Conservation (phyloP, 2,888 invertebrate species). For the Tyria jacobaeae region DNA sequence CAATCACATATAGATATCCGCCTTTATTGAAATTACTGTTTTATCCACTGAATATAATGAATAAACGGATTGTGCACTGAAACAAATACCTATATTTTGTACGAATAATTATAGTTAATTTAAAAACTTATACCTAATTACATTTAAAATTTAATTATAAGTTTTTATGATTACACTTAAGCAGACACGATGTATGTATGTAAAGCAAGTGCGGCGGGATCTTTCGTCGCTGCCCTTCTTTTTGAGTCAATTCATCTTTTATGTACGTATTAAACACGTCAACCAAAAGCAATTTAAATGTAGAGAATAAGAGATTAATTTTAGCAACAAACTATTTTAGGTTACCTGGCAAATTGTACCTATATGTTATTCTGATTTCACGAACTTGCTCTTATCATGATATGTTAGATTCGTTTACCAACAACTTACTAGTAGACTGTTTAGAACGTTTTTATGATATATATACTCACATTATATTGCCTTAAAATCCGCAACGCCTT, state of each 20-base stretch:
- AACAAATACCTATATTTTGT: constrained; percentile 71
- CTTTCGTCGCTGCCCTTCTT: constrained; percentile 50
- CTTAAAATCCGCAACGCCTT: constrained; percentile 40
- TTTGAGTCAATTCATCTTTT: constrained; percentile 78
- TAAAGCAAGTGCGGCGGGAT: constrained; percentile 49
- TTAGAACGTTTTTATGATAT: constrained; percentile 36
- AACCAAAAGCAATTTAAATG: constrained; percentile 76
- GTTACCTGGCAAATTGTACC: constrained; percentile 26
- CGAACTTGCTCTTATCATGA: constrained; percentile 36
- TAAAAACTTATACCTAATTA: constrained; percentile 67
- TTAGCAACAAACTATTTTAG: constrained; percentile 57
- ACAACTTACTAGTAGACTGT: constrained; percentile 57
- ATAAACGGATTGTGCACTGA: constrained; percentile 67
- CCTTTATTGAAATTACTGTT: constrained; percentile 54
- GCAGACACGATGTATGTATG: constrained; percentile 52
- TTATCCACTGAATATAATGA: constrained; percentile 46
- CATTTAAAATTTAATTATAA: constrained; percentile 66
- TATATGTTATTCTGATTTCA: constrained; percentile 28
- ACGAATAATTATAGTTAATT: constrained; percentile 76
- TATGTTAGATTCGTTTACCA: constrained; percentile 61
- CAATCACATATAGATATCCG: constrained; percentile 49
- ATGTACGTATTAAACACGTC: constrained; percentile 63
- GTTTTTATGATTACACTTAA: constrained; percentile 73
- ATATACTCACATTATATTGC: constrained; percentile 16
- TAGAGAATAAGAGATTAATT: constrained; percentile 69